Evolutionary conservation across 2,797 vertebrate genomes (phyloP).

Genomic region (Clarias laeviceps): DNA sequence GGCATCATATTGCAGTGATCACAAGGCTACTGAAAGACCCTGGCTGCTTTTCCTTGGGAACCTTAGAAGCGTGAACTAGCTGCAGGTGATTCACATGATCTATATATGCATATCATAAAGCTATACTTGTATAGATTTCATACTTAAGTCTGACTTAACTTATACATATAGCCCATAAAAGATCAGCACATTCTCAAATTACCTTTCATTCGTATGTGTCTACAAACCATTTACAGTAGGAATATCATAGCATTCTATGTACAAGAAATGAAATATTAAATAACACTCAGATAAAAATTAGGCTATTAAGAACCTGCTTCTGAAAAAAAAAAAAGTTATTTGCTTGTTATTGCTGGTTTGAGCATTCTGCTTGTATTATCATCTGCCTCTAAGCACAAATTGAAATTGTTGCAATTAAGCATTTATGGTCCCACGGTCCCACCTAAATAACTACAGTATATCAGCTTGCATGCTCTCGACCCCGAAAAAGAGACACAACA

Average conservation of each 20-base stretch:
- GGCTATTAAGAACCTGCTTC: background rate
- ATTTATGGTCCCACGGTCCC: slow-evolving; percentile 12
- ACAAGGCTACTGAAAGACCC: background rate
- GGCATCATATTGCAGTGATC: background rate
- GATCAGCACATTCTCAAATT: background rate
- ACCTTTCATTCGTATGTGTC: background rate
- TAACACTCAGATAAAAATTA: background rate
- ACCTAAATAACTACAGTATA: slow-evolving; percentile 33
- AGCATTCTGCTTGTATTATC: slow-evolving; percentile 59
- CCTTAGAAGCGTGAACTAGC: background rate
- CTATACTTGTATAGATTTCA: background rate
- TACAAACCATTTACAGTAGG: background rate
- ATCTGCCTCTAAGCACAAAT: slow-evolving; percentile 42
- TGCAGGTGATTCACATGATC: background rate
- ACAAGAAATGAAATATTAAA: slow-evolving; percentile 10
- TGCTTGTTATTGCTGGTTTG: slow-evolving; percentile 13
- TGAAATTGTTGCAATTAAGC: slow-evolving; percentile 37
- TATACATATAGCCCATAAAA: background rate
- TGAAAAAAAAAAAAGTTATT: background rate
- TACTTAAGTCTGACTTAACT: background rate
- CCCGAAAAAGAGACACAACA: slow-evolving; percentile 2
- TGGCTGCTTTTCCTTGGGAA: background rate
- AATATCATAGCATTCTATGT: background rate
- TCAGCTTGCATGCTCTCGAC: slow-evolving; percentile 3
- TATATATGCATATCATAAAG: background rate